Conservation (phyloP, 2,113 vertebrate species). For the Sturnus vulgaris region DNA sequence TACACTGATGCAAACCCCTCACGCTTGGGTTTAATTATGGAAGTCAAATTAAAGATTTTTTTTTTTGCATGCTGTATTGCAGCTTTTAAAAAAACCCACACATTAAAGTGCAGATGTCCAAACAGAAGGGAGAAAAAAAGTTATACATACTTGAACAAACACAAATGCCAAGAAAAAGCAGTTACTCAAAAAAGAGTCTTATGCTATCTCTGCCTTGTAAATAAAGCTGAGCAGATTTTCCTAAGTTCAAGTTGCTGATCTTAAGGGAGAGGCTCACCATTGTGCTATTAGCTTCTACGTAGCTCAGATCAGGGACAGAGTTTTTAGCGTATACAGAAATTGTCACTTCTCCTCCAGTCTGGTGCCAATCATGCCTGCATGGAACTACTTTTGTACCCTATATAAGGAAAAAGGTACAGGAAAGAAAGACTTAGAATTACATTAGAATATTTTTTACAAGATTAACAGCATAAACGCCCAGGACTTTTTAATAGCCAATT, state of each 20-base stretch:
- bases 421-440: neutral
- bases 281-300: slow-evolving; percentile 91
- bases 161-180: neutral
- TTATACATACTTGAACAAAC: neutral
- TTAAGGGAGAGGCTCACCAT: slow-evolving; percentile 73
- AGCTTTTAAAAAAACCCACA: neutral
- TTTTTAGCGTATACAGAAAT: slow-evolving; percentile 97
- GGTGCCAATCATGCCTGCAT: slow-evolving; percentile 97
- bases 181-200: neutral
- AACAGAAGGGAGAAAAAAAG: neutral
- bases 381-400: slow-evolving; percentile 90
- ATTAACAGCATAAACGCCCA: neutral
- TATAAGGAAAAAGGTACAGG: neutral
- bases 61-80: neutral
- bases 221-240: neutral
- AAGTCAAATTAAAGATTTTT: neutral
- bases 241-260: neutral
- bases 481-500: neutral
- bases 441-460: neutral
- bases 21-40: neutral
- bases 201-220: neutral
- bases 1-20: neutral
- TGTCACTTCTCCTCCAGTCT: slow-evolving; percentile 92
- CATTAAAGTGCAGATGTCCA: neutral
- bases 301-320: slow-evolving; percentile 87